phyloP scores from a whole-genome alignment of 2,797 vertebrate species.

The Notamacropus eugenii region DNA sequence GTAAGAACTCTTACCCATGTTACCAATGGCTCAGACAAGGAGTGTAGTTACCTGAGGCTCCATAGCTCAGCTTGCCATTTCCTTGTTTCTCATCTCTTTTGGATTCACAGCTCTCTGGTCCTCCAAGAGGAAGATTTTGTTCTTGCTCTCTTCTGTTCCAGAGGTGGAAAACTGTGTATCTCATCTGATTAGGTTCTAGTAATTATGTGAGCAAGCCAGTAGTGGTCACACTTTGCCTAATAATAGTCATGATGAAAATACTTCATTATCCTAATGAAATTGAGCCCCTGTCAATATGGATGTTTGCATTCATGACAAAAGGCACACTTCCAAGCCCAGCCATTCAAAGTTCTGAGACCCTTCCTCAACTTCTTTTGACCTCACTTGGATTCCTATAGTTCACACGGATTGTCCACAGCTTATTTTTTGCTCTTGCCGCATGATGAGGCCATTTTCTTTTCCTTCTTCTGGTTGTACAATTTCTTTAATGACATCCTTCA shows the following conservation, averaged over 20 bases:
- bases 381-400: neutral
- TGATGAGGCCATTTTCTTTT: neutral
- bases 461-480: neutral
- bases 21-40: neutral
- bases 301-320: neutral
- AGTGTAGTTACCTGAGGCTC: neutral
- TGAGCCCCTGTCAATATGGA: neutral
- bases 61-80: fast-evolving
- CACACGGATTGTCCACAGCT: neutral
- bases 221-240: neutral
- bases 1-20: neutral
- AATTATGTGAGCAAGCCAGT: neutral
- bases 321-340: neutral
- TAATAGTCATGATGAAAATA: neutral
- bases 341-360: neutral
- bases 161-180: neutral
- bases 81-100: neutral
- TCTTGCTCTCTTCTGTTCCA: neutral
- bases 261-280: neutral
- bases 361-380: neutral
- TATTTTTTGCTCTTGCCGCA: neutral
- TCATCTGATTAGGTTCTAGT: neutral
- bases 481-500: neutral
- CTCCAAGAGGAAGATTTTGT: neutral
- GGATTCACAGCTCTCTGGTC: neutral